Evolutionary conservation across 2,888 invertebrate genomes (phyloP), one percentile per base, ranked within the genome.

Genomic region (Oscheius sp.): DNA sequence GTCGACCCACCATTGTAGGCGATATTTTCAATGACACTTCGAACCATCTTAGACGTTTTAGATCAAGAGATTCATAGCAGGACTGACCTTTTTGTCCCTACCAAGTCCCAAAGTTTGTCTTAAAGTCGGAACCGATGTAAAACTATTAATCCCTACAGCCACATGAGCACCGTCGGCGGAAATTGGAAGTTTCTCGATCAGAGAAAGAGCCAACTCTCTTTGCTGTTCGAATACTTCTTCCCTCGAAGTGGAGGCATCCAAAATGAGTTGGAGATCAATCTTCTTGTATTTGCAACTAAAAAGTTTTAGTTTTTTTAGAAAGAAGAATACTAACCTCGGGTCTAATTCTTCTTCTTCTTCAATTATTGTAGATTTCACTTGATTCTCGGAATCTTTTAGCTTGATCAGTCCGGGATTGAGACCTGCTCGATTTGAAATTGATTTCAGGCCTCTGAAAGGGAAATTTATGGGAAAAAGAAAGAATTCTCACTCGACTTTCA

Each of bases 161-260:
- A 74, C 72, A 12, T 68, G 70, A 17, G 71, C 73, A 27, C 71
- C 77, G 12, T 69, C 63, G 2, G 55, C 10, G 0, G 79, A 63
- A 29, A 85, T 76, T 10, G 84, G 84, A 25, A 84, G 75, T 29
- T 78, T 67, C 53, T 84, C 83, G 20, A 84, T 76, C 17, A 84
- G 65, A 15, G 74, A 69, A 25, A 82, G 71, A 12, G 83, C 82
- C 17, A 84, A 31, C 31, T 84, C 82, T n/a, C 83, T 50, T 65
- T 84, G 84, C 34, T 76, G 78, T 65, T 85, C 84, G 69, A 84
- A 84, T 57, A 71, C 82, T 6, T 70, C 75, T 55, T 83, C 76
- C 20, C 82, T 65, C 0, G 81, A 82, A 5, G 81, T 71, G 0
- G 82, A 83, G 4, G 84, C 83, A 64, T 83, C 83, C 50, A 83